Evolutionary conservation across 2,113 vertebrate genomes (phyloP).

Genomic region (Pachycephala philippinensis): DNA sequence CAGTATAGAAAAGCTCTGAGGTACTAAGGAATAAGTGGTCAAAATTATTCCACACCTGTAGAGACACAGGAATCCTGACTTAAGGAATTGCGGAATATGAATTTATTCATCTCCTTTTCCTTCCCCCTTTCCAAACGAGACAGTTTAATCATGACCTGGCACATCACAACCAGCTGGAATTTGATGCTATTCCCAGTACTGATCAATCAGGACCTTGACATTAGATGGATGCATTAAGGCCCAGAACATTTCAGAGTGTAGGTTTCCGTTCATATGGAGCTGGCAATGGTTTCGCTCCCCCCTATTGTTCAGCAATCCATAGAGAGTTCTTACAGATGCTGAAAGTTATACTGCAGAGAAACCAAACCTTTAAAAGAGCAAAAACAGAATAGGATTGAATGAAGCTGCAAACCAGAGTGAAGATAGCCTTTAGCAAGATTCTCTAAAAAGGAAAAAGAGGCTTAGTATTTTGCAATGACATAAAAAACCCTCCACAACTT

Average conservation of each 20-base stretch:
- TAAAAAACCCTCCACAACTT: background rate
- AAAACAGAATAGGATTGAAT: slow-evolving; percentile 40
- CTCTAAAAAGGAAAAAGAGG: slow-evolving; percentile 37
- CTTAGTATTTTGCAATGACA: background rate
- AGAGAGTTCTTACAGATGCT: slow-evolving; percentile 53
- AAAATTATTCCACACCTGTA: slow-evolving; percentile 45
- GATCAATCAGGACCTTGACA: slow-evolving; percentile 37
- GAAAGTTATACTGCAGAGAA: slow-evolving; percentile 30
- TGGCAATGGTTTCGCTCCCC: background rate
- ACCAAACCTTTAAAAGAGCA: slow-evolving; percentile 52
- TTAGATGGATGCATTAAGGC: slow-evolving; percentile 21
- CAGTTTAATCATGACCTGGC: slow-evolving; percentile 47
- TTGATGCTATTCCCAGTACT: slow-evolving; percentile 45
- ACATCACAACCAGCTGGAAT: slow-evolving; percentile 34
- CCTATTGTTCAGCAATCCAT: slow-evolving; percentile 14
- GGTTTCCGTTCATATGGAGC: background rate
- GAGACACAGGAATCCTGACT: background rate
- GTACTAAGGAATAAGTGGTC: background rate
- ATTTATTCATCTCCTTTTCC: slow-evolving; percentile 16
- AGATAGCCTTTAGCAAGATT: slow-evolving; percentile 28
- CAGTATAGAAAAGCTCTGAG: background rate
- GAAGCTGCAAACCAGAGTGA: slow-evolving; percentile 37
- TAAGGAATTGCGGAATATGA: background rate
- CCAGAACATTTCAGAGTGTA: slow-evolving; percentile 16
- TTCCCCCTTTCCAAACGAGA: background rate